Percentiles rank a stretch among this genome's conserved stretches.
phyloP scores from a whole-genome alignment of 2,113 vertebrate genomes.

The Eulacestoma nigropectus region DNA sequence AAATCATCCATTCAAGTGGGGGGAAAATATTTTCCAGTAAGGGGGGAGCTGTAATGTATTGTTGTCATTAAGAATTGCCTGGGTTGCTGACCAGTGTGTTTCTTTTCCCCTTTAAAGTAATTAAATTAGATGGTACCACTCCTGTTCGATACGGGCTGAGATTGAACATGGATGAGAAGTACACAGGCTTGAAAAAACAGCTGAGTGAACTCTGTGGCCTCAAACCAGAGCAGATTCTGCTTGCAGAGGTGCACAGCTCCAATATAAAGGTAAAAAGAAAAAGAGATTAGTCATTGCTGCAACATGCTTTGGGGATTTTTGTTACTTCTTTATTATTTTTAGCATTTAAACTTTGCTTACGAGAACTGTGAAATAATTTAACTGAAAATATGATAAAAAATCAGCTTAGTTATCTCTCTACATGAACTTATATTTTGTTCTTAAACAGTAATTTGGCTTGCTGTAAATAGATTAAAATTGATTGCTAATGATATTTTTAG shows the following conservation, averaged over 20 bases:
- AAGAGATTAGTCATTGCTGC: not conserved
- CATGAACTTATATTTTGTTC: not conserved
- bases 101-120: constrained; percentile 75
- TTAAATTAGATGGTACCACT: constrained; percentile 93
- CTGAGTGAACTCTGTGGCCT: constrained; percentile 91
- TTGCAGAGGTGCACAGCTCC: constrained; percentile 92
- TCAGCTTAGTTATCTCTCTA: not conserved
- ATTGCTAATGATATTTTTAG: not conserved
- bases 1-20: not conserved
- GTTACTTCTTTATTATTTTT: not conserved
- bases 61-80: not conserved
- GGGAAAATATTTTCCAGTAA: not conserved
- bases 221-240: constrained; percentile 94
- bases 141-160: constrained; percentile 90
- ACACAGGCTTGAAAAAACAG: constrained; percentile 94
- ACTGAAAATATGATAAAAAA: not conserved
- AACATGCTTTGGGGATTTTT: not conserved
- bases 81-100: not conserved
- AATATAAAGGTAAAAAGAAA: constrained; percentile 87
- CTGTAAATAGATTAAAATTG: not conserved
- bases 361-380: not conserved
- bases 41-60: not conserved
- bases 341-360: not conserved
- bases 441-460: not conserved
- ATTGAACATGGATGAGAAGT: constrained; percentile 97